Base-by-base conservation (phyloP, 2,113 vertebrate species). In the Phyllopteryx taeniolatus region DNA sequence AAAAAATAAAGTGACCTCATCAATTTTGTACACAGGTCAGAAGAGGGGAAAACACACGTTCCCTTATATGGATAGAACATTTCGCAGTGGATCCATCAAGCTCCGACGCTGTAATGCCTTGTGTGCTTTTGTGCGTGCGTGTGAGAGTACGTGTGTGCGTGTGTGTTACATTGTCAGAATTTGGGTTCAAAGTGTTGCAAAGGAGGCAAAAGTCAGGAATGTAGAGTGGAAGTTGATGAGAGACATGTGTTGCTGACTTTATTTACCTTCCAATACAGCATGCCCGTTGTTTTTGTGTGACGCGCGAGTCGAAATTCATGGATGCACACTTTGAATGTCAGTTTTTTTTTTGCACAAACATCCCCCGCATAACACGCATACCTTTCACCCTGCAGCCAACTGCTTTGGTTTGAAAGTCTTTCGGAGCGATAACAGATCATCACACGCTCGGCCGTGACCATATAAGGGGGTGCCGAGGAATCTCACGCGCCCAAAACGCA, bases 41-140 rank as follows among this genome's bases (percentile, higher is more conserved):
- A 91, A 93, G 81, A 93, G 94, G 91, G 86, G 82, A 87, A 85
- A 90, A 89, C 71, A 94, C 93, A 89, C 89, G 88, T 91, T 85
- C 90, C 96, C 96, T 95, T 97, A 95, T 96, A 96, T 94, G 96
- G 96, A 83, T 85, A 92, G 85, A 91, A 92, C 91, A 76, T 86
- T 87, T 82, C 79, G 71, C 72, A 79, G 79, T 78, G 82, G 83
- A 85, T 78, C 85, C 69, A 78, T 76, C 15, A 9, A 66, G 76
- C 61, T 64, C 70, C 67, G 13, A 42, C 61, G 43, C 83, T 68
- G 77, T 64, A 57, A 68, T 63, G 79, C 77, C 71, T 22, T 42
- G 49, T 20, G 62, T n/a, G 39, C 15, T 8, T 13, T 6, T 2
- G 19, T 59, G 57, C 5, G n/a, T 59, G 5, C 12, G 27, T 61